phyloP scores from a whole-genome alignment of 1,140 invertebrate genomes.

The Conus betulinus region DNA sequence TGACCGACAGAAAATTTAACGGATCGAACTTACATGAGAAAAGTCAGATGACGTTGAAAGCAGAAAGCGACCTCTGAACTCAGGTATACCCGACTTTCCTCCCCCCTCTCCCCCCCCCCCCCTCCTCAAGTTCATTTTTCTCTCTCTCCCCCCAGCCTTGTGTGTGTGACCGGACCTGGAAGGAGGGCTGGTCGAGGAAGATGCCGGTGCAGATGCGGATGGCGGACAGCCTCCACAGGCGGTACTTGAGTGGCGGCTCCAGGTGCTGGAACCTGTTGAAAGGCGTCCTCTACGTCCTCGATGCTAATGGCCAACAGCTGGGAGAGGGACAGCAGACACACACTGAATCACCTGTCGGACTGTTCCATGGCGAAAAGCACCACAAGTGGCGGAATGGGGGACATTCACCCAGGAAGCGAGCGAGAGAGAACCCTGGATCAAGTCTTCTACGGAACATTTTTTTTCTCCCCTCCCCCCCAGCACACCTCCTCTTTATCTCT shows the following conservation, averaged over 20 bases:
- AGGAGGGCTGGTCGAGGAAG: slow-evolving; percentile 62
- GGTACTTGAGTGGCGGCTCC: slow-evolving; percentile 64
- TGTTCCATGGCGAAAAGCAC: background rate
- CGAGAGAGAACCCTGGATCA: too few species aligned
- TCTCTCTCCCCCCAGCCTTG: too few species aligned
- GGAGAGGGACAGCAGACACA: background rate
- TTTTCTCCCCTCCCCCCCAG: too few species aligned
- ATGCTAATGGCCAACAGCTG: slow-evolving; percentile 63
- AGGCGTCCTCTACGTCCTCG: slow-evolving; percentile 63
- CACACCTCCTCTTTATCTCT: too few species aligned
- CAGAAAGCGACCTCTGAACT: too few species aligned
- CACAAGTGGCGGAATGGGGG: background rate
- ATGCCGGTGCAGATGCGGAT: slow-evolving; percentile 64
- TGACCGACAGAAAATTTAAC: too few species aligned
- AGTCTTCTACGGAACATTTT: background rate
- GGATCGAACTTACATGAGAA: too few species aligned
- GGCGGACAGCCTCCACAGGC: slow-evolving; percentile 70
- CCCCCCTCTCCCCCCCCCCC: too few species aligned
- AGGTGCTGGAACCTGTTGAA: slow-evolving; percentile 57
- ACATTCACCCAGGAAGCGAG: background rate
- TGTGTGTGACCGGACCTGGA: slow-evolving; percentile 49
- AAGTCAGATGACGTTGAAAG: too few species aligned
- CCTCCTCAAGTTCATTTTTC: too few species aligned
- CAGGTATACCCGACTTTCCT: too few species aligned
- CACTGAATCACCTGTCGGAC: background rate